phyloP scores from a whole-genome alignment of 1,140 invertebrate species.

The Zaprionus lachaisei region DNA sequence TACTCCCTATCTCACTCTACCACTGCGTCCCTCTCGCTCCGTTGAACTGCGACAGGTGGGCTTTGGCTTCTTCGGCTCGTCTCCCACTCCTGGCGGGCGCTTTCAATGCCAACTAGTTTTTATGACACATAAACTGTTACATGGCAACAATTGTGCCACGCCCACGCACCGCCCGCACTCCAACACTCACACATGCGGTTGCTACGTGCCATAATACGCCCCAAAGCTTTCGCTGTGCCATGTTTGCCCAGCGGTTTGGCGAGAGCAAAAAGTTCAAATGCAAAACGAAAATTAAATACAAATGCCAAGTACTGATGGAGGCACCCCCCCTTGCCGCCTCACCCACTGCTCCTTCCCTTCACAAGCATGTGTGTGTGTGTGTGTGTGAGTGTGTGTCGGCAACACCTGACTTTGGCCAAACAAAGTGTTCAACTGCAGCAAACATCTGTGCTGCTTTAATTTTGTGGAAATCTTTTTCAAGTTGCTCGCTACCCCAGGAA shows the following conservation, averaged over 20 bases:
- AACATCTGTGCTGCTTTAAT: conserved; percentile 61
- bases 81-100: conserved; percentile 21
- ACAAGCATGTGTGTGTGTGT: conserved; percentile 2
- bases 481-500: background rate
- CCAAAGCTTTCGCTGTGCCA: conserved; percentile 42
- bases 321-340: too few relatives aligned
- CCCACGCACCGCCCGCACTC: background rate
- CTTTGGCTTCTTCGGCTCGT: background rate
- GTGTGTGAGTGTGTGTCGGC: conserved; percentile 26
- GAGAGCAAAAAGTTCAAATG: conserved; percentile 74
- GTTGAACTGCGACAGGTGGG: background rate
- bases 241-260: conserved; percentile 49
- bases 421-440: conserved; percentile 52
- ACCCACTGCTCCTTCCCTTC: background rate
- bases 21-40: background rate
- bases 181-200: conserved; percentile 10
- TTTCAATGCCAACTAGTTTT: conserved; percentile 74
- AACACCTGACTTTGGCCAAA: conserved; percentile 62
- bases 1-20: conserved; percentile 34
- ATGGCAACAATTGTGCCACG: conserved; percentile 51
- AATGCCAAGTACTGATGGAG: conserved; percentile 67
- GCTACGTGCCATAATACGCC: conserved; percentile 50
- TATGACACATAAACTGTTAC: conserved; percentile 77
- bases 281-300: conserved; percentile 82
- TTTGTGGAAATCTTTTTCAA: conserved; percentile 26